A percentile compares a stretch with the other conserved stretches of the same genome.
phyloP scores from a whole-genome alignment of 30 jellyfish, hydroid and myxozoan species.

The Mastigias papua region DNA sequence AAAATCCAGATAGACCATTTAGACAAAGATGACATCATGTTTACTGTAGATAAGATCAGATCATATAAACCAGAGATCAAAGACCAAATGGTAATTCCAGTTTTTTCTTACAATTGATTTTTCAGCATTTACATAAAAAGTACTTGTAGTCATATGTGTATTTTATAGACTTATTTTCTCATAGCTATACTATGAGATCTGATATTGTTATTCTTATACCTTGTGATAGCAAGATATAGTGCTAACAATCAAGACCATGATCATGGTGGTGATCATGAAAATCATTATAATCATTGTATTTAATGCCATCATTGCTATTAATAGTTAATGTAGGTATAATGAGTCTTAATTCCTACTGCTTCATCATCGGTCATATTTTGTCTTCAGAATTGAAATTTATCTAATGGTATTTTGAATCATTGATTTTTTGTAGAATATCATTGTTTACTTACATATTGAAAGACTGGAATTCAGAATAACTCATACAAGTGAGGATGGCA shows the following conservation, averaged over 20 bases:
- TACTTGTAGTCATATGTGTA: too few relatives aligned
- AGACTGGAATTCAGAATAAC: not conserved
- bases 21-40: not conserved
- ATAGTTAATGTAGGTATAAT: too few relatives aligned
- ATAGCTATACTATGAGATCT: too few relatives aligned
- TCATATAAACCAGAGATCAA: conserved; percentile 6
- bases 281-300: not conserved
- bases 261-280: not conserved
- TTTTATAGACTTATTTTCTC: too few relatives aligned
- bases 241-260: too few relatives aligned
- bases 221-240: too few relatives aligned
- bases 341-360: not conserved
- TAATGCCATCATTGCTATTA: too few relatives aligned
- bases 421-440: conserved; percentile 3
- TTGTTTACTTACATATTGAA: conserved; percentile 7
- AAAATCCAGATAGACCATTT: conserved; percentile 13
- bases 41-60: not conserved
- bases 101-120: not conserved
- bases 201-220: too few relatives aligned
- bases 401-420: not conserved
- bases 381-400: not conserved
- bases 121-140: too few relatives aligned
- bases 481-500: not conserved
- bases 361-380: too few relatives aligned
- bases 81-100: conserved; percentile 12